Evolutionary conservation across 1,140 invertebrate species (phyloP).

Genomic region (Diplogasteroides magnus): DNA sequence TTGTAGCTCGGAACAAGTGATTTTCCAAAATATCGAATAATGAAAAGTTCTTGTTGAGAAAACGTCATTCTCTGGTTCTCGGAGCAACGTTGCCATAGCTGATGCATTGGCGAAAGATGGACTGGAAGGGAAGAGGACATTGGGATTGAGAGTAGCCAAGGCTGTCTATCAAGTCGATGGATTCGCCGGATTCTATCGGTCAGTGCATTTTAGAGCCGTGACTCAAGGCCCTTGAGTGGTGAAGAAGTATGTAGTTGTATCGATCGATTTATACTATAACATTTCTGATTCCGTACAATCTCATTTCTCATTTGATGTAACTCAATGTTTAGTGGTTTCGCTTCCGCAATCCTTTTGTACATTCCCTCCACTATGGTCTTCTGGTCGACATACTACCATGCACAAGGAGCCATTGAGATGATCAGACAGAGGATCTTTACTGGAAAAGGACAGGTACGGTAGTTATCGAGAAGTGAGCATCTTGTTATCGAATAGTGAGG

Average conservation of each 20-base stretch:
- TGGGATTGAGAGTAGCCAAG: constrained; percentile 32
- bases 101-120: constrained; percentile 28
- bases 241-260: too few relatives aligned
- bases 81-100: constrained; percentile 29
- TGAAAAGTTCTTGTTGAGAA: too few relatives aligned
- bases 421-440: constrained; percentile 5
- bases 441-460: neutral
- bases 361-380: constrained; percentile 55
- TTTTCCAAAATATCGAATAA: too few relatives aligned
- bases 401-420: constrained; percentile 31
- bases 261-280: too few relatives aligned
- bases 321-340: constrained; percentile 40
- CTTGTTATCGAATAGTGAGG: too few relatives aligned
- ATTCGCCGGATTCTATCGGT: constrained; percentile 33
- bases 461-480: too few relatives aligned
- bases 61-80: constrained; percentile 14
- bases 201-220: too few relatives aligned
- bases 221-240: too few relatives aligned
- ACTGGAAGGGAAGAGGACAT: constrained; percentile 26
- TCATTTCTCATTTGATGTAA: too few relatives aligned
- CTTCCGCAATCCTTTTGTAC: constrained; percentile 52
- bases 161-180: constrained; percentile 39
- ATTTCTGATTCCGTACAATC: too few relatives aligned
- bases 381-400: constrained; percentile 47
- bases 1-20: too few relatives aligned